Conservation (phyloP, 2,797 vertebrate species). For the Alectoris magna region DNA sequence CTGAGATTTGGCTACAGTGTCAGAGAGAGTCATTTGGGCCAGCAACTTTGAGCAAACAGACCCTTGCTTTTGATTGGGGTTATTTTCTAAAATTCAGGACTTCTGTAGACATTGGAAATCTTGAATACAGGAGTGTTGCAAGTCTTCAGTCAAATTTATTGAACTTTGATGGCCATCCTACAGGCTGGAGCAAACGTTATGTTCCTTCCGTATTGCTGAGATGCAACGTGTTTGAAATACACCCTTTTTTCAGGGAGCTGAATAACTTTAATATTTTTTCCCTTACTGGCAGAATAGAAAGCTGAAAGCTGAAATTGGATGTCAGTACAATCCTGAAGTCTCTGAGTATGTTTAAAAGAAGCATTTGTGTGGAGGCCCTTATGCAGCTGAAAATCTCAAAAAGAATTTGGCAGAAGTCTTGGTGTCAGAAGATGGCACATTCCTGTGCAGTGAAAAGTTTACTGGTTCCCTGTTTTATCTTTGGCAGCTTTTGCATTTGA, state of each 20-base stretch:
- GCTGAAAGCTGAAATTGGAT: conserved; percentile 73
- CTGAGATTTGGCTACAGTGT: neutral
- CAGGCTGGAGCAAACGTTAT: neutral
- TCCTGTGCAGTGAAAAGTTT: conserved; percentile 84
- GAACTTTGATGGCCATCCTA: neutral
- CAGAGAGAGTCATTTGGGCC: neutral
- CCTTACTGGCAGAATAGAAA: conserved; percentile 26
- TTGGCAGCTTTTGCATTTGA: conserved; percentile 70
- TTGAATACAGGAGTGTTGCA: neutral
- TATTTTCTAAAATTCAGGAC: neutral
- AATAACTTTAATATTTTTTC: conserved; percentile 72
- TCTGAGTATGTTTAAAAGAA: conserved; percentile 68
- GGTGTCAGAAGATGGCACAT: conserved; percentile 84
- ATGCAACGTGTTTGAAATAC: neutral
- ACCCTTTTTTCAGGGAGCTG: neutral
- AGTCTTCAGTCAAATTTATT: neutral
- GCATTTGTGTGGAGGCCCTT: conserved; percentile 52
- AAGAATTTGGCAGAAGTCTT: conserved; percentile 85
- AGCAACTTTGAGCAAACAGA: neutral
- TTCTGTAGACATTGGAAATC: neutral
- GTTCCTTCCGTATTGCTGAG: neutral
- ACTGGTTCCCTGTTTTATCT: conserved; percentile 75
- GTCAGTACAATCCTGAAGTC: conserved; percentile 66
- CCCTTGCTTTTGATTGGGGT: neutral
- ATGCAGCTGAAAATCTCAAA: conserved; percentile 67